Evolutionary conservation across 2,888 invertebrate species (phyloP).

Genomic region (Apamea sordens): DNA sequence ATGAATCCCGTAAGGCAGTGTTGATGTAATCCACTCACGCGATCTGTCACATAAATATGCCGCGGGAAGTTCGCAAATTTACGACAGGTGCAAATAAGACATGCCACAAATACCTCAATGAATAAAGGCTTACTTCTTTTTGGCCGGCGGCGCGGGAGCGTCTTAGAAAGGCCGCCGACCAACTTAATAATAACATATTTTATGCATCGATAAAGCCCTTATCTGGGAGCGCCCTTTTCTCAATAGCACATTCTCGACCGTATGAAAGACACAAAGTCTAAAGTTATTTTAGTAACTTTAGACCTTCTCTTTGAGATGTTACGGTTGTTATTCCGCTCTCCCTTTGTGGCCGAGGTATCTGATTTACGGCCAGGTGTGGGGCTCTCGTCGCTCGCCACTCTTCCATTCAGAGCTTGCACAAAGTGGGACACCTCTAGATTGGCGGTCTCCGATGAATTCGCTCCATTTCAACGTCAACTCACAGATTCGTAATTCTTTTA

Average conservation of each 20-base stretch:
- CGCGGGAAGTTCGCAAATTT: slow-evolving; percentile 74
- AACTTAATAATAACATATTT: slow-evolving; percentile 88
- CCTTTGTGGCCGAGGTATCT: slow-evolving; percentile 73
- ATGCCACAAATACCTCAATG: slow-evolving; percentile 79
- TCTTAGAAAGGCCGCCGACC: slow-evolving; percentile 73
- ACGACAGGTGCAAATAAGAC: slow-evolving; percentile 84
- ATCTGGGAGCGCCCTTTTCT: slow-evolving; percentile 86
- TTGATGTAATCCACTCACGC: slow-evolving; percentile 64
- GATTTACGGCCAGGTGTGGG: slow-evolving; percentile 85
- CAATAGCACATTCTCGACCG: slow-evolving; percentile 82
- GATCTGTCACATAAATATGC: slow-evolving; percentile 66
- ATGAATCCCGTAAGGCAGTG: slow-evolving; percentile 52
- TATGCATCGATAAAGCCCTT: slow-evolving; percentile 87
- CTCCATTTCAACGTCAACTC: slow-evolving; percentile 71
- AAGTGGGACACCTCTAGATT: slow-evolving; percentile 83
- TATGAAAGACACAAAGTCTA: slow-evolving; percentile 78
- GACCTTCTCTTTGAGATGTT: slow-evolving; percentile 71
- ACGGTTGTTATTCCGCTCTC: slow-evolving; percentile 75
- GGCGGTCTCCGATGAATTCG: slow-evolving; percentile 75
- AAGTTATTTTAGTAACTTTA: slow-evolving; percentile 67
- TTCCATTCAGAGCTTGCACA: slow-evolving; percentile 83
- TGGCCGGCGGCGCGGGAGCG: slow-evolving; percentile 62
- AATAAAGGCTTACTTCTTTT: slow-evolving; percentile 78
- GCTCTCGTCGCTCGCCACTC: slow-evolving; percentile 77
- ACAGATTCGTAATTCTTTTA: slow-evolving; percentile 58